A percentile compares a stretch with the other conserved stretches of the same genome.
Conservation (phyloP, 1,140 invertebrate genomes). For the Diplogasteroides magnus region DNA sequence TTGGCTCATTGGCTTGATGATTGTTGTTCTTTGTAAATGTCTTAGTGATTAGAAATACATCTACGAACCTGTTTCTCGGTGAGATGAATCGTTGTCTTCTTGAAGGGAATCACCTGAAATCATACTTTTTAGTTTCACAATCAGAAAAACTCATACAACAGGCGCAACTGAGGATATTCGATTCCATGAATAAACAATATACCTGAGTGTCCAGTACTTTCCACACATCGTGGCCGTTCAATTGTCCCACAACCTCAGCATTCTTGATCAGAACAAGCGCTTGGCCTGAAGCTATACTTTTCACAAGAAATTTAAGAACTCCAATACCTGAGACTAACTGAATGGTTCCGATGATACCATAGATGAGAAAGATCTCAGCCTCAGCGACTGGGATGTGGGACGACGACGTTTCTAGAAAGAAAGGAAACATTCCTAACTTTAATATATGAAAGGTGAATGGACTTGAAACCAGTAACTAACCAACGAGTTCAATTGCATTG, state of each 20-base stretch:
- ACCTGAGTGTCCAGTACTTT: constrained; percentile 71
- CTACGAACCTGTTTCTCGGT: constrained; percentile 72
- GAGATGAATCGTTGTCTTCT: constrained; percentile 74
- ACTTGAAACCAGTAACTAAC: constrained; percentile 18
- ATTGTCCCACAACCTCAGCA: constrained; percentile 74
- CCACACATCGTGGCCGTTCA: constrained; percentile 80
- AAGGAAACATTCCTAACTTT: constrained; percentile 12
- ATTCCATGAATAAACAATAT: no score
- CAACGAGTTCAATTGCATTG: constrained; percentile 32
- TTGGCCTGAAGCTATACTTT: constrained; percentile 58
- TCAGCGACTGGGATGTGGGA: constrained; percentile 42
- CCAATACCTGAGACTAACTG: constrained; percentile 69
- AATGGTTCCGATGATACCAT: constrained; percentile 81
- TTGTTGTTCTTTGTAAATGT: no score
- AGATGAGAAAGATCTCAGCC: constrained; percentile 62
- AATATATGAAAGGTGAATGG: not conserved
- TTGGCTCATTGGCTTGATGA: no score
- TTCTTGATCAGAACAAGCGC: constrained; percentile 78
- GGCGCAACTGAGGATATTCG: no score
- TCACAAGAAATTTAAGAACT: constrained; percentile 56
- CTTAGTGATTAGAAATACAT: constrained; percentile 20
- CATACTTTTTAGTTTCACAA: no score
- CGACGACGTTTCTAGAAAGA: constrained; percentile 30
- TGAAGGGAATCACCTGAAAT: constrained; percentile 79
- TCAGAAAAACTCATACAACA: no score